Conservation (phyloP, 2,113 vertebrate genomes). For the Peromyscus leucopus region DNA sequence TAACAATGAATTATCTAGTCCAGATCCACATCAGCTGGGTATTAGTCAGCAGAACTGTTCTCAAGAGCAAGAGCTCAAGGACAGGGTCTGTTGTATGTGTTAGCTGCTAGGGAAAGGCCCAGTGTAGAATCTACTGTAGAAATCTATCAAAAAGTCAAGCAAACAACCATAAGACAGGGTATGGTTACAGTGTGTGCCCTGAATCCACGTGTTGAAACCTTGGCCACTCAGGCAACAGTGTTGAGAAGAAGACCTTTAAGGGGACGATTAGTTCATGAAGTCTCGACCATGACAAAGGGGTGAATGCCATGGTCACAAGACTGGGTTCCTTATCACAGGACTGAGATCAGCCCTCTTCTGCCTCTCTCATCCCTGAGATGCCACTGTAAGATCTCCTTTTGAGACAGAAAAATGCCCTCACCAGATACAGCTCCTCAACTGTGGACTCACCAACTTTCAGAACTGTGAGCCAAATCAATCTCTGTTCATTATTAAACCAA, state of each 20-base stretch:
- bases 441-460: neutral
- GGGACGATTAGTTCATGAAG: neutral
- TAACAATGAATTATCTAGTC: neutral
- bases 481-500: neutral
- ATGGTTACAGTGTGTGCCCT: neutral
- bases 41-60: neutral
- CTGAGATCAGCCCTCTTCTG: neutral
- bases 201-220: neutral
- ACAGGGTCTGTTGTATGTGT: neutral
- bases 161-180: neutral
- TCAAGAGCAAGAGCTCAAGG: neutral
- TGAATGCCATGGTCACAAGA: neutral
- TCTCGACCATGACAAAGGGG: neutral
- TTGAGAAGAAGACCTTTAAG: neutral
- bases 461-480: neutral
- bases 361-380: neutral
- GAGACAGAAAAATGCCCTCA: neutral
- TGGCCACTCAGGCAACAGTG: neutral
- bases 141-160: neutral
- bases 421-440: neutral
- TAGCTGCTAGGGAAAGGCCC: neutral
- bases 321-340: neutral
- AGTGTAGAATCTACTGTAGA: neutral
- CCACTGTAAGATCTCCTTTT: neutral
- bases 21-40: neutral